Evolutionary conservation across 64 coral and sea anemone species (phyloP).

Genomic region (Dendrophyllia cribrosa): DNA sequence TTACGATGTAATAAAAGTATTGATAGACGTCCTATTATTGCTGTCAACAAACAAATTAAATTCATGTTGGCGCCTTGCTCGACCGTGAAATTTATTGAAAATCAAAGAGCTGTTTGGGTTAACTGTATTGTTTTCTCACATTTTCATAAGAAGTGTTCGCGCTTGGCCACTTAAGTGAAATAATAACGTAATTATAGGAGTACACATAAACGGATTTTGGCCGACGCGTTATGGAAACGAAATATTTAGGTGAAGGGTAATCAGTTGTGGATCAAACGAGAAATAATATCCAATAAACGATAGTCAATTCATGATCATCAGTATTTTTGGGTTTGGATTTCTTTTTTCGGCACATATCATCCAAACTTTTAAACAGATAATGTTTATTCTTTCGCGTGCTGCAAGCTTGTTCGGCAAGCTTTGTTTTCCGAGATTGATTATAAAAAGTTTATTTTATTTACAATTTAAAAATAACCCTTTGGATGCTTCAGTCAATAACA

Average conservation of each 20-base stretch:
- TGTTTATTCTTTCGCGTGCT: background rate
- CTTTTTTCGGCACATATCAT: background rate
- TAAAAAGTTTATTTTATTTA: constrained; percentile 28
- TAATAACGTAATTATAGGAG: constrained; percentile 18
- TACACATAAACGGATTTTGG: background rate
- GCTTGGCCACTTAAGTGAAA: background rate
- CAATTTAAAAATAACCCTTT: constrained; percentile 13
- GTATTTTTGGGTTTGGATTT: background rate
- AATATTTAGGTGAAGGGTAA: background rate
- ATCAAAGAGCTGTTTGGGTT: background rate
- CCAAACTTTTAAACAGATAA: constrained; percentile 11
- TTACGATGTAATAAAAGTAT: background rate
- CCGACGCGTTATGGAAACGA: background rate
- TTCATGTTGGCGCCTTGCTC: constrained; percentile 6
- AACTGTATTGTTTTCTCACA: background rate
- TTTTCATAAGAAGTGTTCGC: background rate
- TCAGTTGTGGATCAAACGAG: background rate
- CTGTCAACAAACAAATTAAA: constrained; percentile 36
- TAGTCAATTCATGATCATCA: background rate
- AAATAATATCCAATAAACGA: background rate
- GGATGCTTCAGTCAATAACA: constrained; percentile 4
- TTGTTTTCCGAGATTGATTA: constrained; percentile 33
- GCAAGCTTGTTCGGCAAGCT: background rate
- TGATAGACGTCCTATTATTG: constrained; percentile 27
- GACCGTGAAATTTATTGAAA: constrained; percentile 48